Base-by-base conservation (phyloP, 2,797 vertebrate genomes). In the Cyclura pinguis region DNA sequence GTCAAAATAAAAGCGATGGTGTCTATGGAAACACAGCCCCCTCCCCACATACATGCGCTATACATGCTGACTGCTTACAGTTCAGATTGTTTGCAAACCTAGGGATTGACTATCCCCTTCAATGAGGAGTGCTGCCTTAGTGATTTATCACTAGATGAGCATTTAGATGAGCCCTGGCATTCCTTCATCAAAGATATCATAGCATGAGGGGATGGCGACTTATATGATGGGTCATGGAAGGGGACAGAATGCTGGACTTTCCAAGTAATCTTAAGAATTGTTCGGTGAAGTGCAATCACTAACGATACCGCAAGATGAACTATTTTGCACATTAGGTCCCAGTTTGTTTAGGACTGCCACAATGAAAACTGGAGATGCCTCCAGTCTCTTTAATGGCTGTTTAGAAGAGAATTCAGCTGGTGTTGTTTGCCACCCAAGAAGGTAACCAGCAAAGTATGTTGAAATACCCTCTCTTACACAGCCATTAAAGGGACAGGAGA, bases 21-120 rank as follows among this genome's bases (percentile, higher is more conserved):
- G 90, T 81, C 93, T 62, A 91, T 92, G 64, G 94, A 90, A 94
- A 93, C 92, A 83, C 64, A 90, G 1, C 32, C 64, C 87, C 73
- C 3, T 74, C 5, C 57, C 14, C 73, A 47, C 32, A 59, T 35
- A 42, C 77, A 67, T 29, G 74, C 50, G 38, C 22, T 24, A 35
- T 55, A 35, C 81, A 42, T 16, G 18, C 72, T n/a, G 47, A 32
- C 35, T 80, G 78, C 64, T 81, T 72, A 12, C 22, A 42, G 69
- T 86, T 78, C 29, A 8, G 24, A 62, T 67, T 27, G 57, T 84
- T 35, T 84, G 57, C 4, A 84, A 73, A 74, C n/a, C 57, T 78
- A 6, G 55, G 50, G 24, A 27, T 78, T 78, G 38, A 38, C 32
- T 20, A 10, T n/a, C 38, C 69, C 35, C 50, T 89, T 67, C n/a